Evolutionary conservation across 1,140 invertebrate species (phyloP), one percentile per base, ranked within the genome.

Genomic region (Cydia amplana): DNA sequence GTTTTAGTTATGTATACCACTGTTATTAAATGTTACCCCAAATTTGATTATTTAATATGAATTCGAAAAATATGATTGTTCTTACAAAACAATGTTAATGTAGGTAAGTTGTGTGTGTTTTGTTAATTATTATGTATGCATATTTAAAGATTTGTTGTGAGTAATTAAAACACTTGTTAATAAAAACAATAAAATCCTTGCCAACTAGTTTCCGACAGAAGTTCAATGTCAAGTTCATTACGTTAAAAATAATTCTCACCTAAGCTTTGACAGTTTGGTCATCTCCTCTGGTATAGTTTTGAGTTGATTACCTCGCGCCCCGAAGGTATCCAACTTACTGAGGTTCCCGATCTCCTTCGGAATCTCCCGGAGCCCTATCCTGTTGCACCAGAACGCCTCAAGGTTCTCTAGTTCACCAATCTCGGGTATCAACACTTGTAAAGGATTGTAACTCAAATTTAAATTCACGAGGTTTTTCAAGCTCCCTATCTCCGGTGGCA

Each of bases 391-490:
- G 72, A 98, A 94, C 72, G 95, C 95, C 87, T 97, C 97, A 73
- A 98, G 87, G 74, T 94, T 94, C n/a, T 91, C 93, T 80, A 98
- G 95, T n/a, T 92, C 87, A 23, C 95, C 95, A 79, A 98, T 95
- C 82, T 95, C 93, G 14, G 94, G 87, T 16, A 97, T 96, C 73
- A 98, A 86, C 6, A 86, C 86, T 67, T 90, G 91, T 28, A 98
- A 94, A 78, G 95, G 96, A 89, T 98, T 98, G 75, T 96, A 94
- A 78, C 97, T 97, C 64, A 98, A 90, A 87, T 98, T 97, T 64
- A 98, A 93, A 79, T 95, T 96, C 76, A 96, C 93, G 32, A 98
- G 92, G 83, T 95, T 94, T 77, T 94, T 93, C 77, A 96, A 90
- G 65, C 94, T 87, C 32, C 93, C 94, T 72, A 96, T 93, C 80